Base-by-base conservation (phyloP, 2,113 vertebrate species). In the Ellobius talpinus region DNA sequence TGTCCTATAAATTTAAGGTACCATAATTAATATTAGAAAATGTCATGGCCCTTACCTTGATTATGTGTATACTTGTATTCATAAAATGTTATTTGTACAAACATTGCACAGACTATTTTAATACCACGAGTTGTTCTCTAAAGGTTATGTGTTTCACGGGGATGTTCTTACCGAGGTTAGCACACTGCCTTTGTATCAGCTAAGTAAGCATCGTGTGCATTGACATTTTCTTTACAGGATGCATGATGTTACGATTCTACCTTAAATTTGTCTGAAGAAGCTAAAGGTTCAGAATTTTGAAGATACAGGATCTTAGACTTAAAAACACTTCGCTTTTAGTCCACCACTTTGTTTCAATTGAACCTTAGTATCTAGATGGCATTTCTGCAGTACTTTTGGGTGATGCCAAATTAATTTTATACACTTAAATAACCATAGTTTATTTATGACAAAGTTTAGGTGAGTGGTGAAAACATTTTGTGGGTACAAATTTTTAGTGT, bases 1-100 rank as follows among this genome's bases (percentile, higher is more conserved):
- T 98, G 99, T 99, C 99, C 99, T 99, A 98, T 98, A 99, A 99
- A 98, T 98, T 99, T 99, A 98, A 98, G 99, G 97, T 98, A 98
- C 96, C 97, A 98, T 98, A 97, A 97, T 98, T 98, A 98, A 97
- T 94, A 97, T 68, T 98, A 98, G 97, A 97, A 98, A 98, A 98
- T 92, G 97, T 96, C 98, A 96, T 96, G 98, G 98, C 98, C 98
- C 98, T 97, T 98, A 97, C 97, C 94, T 98, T 98, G 98, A 98
- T 99, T 99, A 97, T 99, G 98, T 98, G 98, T 99, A 98, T 99
- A 98, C 98, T 98, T 99, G 98, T 98, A 98, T 97, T 98, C 98
- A 98, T 99, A 98, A 98, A 97, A 98, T 98, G 98, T 98, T 98
- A 98, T 99, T 99, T 99, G 98, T 99, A 98, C 96, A 98, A 98